phyloP scores from a whole-genome alignment of 1,140 invertebrate species.

The Phymastichus coffea region DNA sequence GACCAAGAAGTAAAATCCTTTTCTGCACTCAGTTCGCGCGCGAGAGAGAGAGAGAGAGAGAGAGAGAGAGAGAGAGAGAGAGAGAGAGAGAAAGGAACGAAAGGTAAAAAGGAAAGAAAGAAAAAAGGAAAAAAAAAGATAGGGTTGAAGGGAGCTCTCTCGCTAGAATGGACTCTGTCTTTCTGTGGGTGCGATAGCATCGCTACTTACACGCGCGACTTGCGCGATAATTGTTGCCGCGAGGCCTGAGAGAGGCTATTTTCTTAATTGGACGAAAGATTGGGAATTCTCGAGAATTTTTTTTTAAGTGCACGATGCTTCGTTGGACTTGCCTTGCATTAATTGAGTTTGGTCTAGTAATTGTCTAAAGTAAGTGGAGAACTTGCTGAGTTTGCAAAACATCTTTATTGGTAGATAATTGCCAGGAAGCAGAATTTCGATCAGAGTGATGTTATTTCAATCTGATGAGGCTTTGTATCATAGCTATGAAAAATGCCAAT shows the following conservation, averaged over 20 bases:
- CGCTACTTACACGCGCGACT: constrained; percentile 25
- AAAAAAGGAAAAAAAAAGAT: constrained; percentile 5
- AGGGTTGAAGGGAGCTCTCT: neutral
- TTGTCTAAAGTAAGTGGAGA: no score
- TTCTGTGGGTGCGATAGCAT: constrained; percentile 31
- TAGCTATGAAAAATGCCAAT: no score
- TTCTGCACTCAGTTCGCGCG: no score
- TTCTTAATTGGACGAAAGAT: constrained; percentile 7
- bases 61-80: constrained; percentile 15
- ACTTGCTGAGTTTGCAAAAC: no score
- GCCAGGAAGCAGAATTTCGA: no score
- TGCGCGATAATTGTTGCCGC: constrained; percentile 29
- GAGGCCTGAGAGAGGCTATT: no score
- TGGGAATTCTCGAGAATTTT: neutral
- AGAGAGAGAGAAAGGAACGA: neutral
- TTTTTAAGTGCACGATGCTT: neutral
- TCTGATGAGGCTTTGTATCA: no score
- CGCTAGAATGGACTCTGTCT: constrained; percentile 2
- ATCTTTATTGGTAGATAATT: no score
- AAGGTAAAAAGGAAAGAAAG: neutral
- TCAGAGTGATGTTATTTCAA: no score
- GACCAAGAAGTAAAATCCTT: no score
- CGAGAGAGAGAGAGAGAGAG: no score
- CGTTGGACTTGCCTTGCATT: neutral
- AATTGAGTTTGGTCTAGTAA: constrained; percentile 16